These are phyloP conservation scores for Carcina quercana DNA, from an alignment of 2,888 invertebrate genomes.

Conservation along the genomic window DNA sequence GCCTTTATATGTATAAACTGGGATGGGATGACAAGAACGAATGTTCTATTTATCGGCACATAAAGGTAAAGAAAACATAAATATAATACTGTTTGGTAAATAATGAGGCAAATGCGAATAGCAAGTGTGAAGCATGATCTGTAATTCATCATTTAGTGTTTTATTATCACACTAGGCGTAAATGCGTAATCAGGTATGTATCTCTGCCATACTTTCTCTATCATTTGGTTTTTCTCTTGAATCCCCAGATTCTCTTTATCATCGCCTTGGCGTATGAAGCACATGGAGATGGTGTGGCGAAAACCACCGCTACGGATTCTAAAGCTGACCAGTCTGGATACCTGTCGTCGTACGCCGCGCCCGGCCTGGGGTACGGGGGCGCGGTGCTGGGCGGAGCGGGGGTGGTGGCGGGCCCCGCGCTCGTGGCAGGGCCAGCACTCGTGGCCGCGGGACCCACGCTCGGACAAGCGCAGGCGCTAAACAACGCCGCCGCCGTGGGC, in stretches of 20 bases:
- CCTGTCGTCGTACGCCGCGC: slow-evolving; percentile 16
- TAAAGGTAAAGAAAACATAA: not conserved
- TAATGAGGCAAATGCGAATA: not conserved
- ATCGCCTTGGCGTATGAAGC: slow-evolving; percentile 59
- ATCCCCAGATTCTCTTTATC: slow-evolving; percentile 65
- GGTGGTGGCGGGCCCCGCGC: slow-evolving; percentile 8
- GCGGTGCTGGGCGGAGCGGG: slow-evolving; percentile 15
- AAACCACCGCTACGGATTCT: slow-evolving; percentile 35
- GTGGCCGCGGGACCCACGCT: slow-evolving; percentile 39
- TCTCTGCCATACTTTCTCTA: too few relatives aligned
- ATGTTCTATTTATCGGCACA: too few relatives aligned
- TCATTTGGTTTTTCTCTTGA: slow-evolving; percentile 23
- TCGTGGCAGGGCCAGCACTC: slow-evolving; percentile 19
- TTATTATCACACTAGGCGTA: not conserved
- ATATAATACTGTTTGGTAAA: not conserved
- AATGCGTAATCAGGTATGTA: too few relatives aligned
- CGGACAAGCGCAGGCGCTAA: slow-evolving; percentile 51
- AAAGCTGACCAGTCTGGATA: slow-evolving; percentile 35
- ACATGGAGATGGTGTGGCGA: slow-evolving; percentile 47
- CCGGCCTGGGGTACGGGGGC: slow-evolving; percentile 12
- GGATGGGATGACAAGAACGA: too few relatives aligned
- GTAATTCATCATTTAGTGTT: not conserved
- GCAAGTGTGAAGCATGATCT: not conserved
- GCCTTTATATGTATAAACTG: too few relatives aligned
- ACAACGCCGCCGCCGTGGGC: slow-evolving; percentile 55